Percentiles rank a stretch among this genome's conserved stretches.
These are phyloP conservation scores for Cheilosia grossa DNA, from an alignment of 2,888 invertebrate genomes.

Conservation along the genomic window DNA sequence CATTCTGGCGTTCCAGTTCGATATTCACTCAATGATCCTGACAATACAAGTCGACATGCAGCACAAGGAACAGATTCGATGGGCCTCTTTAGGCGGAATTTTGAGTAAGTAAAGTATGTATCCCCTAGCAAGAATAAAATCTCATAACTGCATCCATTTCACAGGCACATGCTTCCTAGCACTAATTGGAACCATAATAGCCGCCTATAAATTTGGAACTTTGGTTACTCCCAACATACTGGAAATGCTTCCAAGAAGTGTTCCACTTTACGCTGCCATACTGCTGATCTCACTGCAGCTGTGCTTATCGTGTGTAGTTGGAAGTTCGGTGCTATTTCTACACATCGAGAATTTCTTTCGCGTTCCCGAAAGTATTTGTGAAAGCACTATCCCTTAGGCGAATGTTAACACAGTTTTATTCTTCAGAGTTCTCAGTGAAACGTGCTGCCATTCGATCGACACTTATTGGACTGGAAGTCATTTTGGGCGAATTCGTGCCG, in stretches of 20 bases:
- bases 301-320: constrained; percentile 90
- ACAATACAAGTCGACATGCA: constrained; percentile 97
- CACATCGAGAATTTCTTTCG: constrained; percentile 91
- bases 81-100: constrained; percentile 89
- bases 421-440: constrained; percentile 89
- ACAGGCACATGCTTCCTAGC: constrained; percentile 87
- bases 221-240: constrained; percentile 87
- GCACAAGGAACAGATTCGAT: constrained; percentile 88
- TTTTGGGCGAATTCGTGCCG: constrained; percentile 92
- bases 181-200: constrained; percentile 86
- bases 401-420: neutral
- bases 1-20: constrained; percentile 89
- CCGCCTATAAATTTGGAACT: constrained; percentile 87
- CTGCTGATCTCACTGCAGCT: constrained; percentile 90
- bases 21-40: constrained; percentile 92
- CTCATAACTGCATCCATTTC: constrained; percentile 27
- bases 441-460: constrained; percentile 89
- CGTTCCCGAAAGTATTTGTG: constrained; percentile 85
- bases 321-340: constrained; percentile 91
- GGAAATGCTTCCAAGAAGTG: constrained; percentile 87
- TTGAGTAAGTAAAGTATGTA: constrained; percentile 83
- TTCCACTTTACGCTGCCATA: constrained; percentile 87
- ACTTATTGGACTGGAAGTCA: constrained; percentile 88
- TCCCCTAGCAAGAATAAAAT: neutral
- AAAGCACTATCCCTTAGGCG: neutral